Evolutionary conservation across 1,140 invertebrate genomes (phyloP).

Genomic region (Lordiphosa stackelbergi): DNA sequence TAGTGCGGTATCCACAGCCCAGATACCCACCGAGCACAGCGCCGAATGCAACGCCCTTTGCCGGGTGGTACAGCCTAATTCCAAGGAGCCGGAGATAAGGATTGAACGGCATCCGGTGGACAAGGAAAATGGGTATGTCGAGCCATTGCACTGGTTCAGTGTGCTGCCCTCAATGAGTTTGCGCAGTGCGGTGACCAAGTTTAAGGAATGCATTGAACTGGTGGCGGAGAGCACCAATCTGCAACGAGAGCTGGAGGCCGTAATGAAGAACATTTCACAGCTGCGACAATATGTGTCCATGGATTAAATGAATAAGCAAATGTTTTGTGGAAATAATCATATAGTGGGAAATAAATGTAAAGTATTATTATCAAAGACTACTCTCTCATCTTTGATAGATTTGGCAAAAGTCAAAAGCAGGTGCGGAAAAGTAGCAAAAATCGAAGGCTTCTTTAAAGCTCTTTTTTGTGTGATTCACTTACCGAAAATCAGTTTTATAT

Average conservation of each 20-base stretch:
- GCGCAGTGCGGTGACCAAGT: conserved; percentile 80
- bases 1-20: conserved; percentile 51
- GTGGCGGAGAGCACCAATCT: conserved; percentile 81
- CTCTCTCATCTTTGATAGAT: too few species aligned
- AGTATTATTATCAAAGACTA: too few species aligned
- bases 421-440: too few species aligned
- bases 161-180: conserved; percentile 83
- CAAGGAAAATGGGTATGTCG: conserved; percentile 65
- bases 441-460: too few species aligned
- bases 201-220: conserved; percentile 80
- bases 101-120: conserved; percentile 45
- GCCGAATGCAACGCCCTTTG: conserved; percentile 69
- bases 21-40: conserved; percentile 73
- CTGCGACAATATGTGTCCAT: conserved; percentile 17
- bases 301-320: conserved; percentile 4
- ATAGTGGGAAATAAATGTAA: conserved; percentile 18
- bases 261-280: conserved; percentile 44
- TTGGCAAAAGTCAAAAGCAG: too few species aligned
- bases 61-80: conserved; percentile 22
- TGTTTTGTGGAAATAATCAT: conserved; percentile 30
- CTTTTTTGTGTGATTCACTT: too few species aligned
- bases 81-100: conserved; percentile 8
- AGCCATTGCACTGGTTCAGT: conserved; percentile 85
- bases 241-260: conserved; percentile 77
- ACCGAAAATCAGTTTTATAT: too few species aligned